A percentile compares a stretch with the other conserved stretches of the same genome.
Conservation (phyloP, 2,888 invertebrate genomes). For the Ashinkailepas kermadecensis region DNA sequence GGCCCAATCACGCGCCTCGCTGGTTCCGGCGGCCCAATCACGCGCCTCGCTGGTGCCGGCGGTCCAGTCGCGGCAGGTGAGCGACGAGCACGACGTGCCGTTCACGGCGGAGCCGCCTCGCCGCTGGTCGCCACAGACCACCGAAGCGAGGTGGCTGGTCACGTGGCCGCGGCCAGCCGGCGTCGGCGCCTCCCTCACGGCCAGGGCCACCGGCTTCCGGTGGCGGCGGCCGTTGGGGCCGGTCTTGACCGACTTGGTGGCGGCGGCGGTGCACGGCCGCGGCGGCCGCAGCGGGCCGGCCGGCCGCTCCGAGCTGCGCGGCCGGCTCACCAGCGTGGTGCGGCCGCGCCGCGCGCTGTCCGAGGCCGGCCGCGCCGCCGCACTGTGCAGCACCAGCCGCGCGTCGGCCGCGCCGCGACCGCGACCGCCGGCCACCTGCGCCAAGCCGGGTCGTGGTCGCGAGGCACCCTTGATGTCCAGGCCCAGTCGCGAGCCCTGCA, state of each 20-base stretch:
- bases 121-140: constrained; percentile 71
- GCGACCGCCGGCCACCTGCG: not conserved
- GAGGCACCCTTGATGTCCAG: constrained; percentile 1
- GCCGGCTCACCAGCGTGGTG: constrained; percentile 18
- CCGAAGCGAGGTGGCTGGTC: constrained; percentile 70
- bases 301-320: constrained; percentile 9
- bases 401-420: not conserved
- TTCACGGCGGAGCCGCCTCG: constrained; percentile 67
- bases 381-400: not conserved
- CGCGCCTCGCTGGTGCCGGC: constrained; percentile 56
- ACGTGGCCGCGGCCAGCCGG: constrained; percentile 48
- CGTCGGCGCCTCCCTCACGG: not conserved
- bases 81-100: constrained; percentile 54
- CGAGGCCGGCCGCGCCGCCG: not conserved
- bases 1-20: no score
- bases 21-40: constrained; percentile 49
- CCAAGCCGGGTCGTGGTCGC: not conserved
- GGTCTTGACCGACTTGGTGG: not conserved
- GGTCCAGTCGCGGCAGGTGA: constrained; percentile 54
- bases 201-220: not conserved
- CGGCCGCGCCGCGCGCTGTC: not conserved
- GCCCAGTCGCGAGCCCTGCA: not conserved
- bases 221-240: not conserved
- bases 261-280: not conserved
- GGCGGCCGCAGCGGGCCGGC: not conserved